Evolutionary conservation across 2,113 vertebrate species (phyloP), one percentile per base, ranked within the genome.

Genomic region (Tenrec ecaudatus): DNA sequence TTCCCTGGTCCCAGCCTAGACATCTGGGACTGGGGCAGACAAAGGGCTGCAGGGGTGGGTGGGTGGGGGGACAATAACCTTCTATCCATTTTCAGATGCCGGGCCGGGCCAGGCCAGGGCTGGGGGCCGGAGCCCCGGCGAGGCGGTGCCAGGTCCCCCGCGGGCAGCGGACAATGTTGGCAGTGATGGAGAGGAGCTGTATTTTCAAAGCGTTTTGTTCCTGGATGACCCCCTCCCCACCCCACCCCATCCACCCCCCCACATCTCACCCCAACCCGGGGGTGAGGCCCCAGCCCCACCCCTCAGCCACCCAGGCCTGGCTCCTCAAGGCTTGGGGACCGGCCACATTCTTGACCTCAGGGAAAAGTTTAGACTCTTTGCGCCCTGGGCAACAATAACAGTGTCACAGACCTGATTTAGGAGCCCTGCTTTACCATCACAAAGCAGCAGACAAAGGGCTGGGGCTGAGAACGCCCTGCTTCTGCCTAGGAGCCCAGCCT

Each of bases 201-300:
- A 98, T 98, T 98, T 73, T 98, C 98, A 98, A 98, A 98, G 98
- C 97, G 98, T 98, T 98, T 98, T 98, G 98, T 98, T 98, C 98
- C 97, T 66, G 25, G 68, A 40, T 97, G 98, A 98, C 98, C 98
- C 98, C 96, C 95, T 82, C 86, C 92, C 94, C 69, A 29, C 47
- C 47, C 9, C 6, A 10, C 47, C 4, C 47, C 6, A 5, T 10
- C 47, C 47, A 14, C 47, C 47, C 47, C 9, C 6, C 47, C 83
- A 66, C 25, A 66, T 66, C 64, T 66, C 64, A 66, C 64, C 95
- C 96, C 81, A 94, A 97, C 97, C 97, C 95, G 47, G 0, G 96
- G 95, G 94, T 97, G 98, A 98, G 98, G 98, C 96, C 80, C 38
- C 94, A 95, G 95, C 97, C 98, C 97, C 96, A 95, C 95, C 95